These are phyloP conservation scores for Acleris laterana DNA, from an alignment of 2,888 invertebrate species.

Conservation along the genomic window DNA sequence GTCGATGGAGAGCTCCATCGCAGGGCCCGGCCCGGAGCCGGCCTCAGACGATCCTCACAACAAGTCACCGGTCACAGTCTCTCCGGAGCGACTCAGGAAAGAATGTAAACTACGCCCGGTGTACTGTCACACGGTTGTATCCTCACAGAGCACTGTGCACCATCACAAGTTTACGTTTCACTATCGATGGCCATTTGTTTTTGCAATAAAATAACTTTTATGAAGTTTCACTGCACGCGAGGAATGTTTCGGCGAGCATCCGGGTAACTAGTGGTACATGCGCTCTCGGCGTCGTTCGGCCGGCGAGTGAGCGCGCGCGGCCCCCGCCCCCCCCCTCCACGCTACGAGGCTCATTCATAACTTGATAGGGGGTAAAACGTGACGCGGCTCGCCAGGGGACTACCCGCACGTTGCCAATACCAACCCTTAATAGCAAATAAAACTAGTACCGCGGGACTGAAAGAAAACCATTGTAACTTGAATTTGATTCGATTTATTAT, in stretches of 20 bases:
- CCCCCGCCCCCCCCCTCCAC: slow-evolving; percentile 47
- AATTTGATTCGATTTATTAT: no score
- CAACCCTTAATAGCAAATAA: slow-evolving; percentile 8
- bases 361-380: slow-evolving; percentile 70
- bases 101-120: slow-evolving; percentile 54
- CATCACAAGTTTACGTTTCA: slow-evolving; percentile 77
- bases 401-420: slow-evolving; percentile 55
- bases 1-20: slow-evolving; percentile 86
- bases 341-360: slow-evolving; percentile 71
- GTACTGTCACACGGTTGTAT: slow-evolving; percentile 54
- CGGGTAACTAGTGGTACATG: slow-evolving; percentile 43
- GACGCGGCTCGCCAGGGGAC: slow-evolving; percentile 54
- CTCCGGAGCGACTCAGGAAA: slow-evolving; percentile 63
- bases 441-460: no score
- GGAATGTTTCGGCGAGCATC: slow-evolving; percentile 43
- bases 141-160: slow-evolving; percentile 68
- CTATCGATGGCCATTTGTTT: slow-evolving; percentile 78
- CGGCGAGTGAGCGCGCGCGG: slow-evolving; percentile 66
- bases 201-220: slow-evolving; percentile 64
- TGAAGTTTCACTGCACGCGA: slow-evolving; percentile 77
- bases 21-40: slow-evolving; percentile 74
- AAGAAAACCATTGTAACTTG: no score
- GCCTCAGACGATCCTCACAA: slow-evolving; percentile 65
- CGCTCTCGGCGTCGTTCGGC: slow-evolving; percentile 62
- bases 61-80: slow-evolving; percentile 64